Conservation (phyloP, 2,797 vertebrate species). For the Trichosurus vulpecula region DNA sequence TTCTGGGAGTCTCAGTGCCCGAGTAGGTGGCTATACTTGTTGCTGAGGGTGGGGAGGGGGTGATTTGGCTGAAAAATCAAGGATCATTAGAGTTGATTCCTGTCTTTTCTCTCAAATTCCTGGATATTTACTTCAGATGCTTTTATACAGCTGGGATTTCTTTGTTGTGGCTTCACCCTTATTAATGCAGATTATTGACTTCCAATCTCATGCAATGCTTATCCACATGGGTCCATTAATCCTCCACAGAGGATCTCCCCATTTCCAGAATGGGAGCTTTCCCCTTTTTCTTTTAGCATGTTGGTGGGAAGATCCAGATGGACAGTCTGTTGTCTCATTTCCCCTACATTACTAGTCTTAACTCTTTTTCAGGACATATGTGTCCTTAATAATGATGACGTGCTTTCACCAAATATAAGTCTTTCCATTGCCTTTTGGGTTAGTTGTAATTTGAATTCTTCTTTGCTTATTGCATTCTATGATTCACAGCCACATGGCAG, state of each 20-base stretch:
- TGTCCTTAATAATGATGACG: background rate
- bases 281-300: background rate
- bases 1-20: background rate
- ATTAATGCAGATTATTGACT: background rate
- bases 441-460: background rate
- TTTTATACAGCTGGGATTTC: background rate
- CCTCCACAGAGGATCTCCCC: background rate
- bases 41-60: background rate
- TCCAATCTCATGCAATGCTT: background rate
- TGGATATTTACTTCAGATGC: background rate
- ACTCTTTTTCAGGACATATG: background rate
- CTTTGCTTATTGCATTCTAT: background rate
- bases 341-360: background rate
- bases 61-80: background rate
- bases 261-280: background rate
- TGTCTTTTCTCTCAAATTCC: background rate
- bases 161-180: background rate
- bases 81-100: background rate
- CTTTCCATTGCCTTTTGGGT: background rate
- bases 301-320: background rate
- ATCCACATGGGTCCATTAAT: background rate
- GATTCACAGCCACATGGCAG: background rate
- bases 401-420: background rate
- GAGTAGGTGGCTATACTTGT: background rate
- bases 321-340: background rate